These are phyloP conservation scores for Apocrypta bakeri DNA, from an alignment of 1,140 invertebrate genomes.

Conservation along the genomic window DNA sequence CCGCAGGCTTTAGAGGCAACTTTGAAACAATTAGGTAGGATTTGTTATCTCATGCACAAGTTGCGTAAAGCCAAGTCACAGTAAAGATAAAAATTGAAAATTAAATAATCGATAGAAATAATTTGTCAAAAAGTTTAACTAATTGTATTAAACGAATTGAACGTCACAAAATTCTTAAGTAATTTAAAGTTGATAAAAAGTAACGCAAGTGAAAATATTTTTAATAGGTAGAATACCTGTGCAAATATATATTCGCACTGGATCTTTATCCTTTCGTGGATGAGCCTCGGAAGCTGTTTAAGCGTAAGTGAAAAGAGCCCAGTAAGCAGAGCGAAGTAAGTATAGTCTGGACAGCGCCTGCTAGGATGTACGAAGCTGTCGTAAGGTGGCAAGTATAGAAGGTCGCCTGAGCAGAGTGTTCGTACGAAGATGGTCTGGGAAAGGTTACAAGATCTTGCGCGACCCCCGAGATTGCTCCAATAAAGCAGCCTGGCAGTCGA, in stretches of 20 bases:
- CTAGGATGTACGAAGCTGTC: background rate
- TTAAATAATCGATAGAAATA: background rate
- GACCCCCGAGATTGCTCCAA: constrained; percentile 51
- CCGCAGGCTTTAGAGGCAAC: constrained; percentile 53
- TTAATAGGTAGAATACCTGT: background rate
- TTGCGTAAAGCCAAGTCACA: constrained; percentile 16
- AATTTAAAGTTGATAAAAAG: background rate
- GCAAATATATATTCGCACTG: background rate
- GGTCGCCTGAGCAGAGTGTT: background rate
- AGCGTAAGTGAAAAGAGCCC: constrained; percentile 46
- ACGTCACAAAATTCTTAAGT: too few species aligned
- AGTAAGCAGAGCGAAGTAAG: constrained; percentile 39
- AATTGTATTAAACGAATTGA: background rate
- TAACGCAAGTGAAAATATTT: background rate
- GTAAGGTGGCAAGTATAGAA: background rate
- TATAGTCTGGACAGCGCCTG: background rate
- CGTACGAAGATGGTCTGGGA: constrained; percentile 22
- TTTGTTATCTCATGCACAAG: constrained; percentile 56
- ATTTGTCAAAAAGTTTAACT: background rate
- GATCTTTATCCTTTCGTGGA: background rate
- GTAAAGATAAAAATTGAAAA: background rate
- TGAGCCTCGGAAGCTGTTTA: background rate
- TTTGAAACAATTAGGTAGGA: constrained; percentile 63
- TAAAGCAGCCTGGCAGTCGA: constrained; percentile 57
- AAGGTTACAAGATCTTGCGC: constrained; percentile 14